Base-by-base conservation (phyloP, 2,888 invertebrate species). In the Liopterus haemorrhoidalis region DNA sequence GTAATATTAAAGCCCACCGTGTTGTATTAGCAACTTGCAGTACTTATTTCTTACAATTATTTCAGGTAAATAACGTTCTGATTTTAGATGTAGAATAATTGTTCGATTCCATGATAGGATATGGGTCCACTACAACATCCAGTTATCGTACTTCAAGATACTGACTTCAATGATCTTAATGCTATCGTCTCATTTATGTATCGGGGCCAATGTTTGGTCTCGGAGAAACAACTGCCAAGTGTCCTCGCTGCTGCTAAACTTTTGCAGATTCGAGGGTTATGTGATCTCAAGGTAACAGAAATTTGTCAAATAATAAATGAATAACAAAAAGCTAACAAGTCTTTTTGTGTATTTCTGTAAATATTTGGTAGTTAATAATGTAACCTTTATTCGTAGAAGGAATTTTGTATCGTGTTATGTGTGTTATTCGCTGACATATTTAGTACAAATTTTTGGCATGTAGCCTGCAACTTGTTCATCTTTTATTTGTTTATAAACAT, bases 11-110 rank as follows among this genome's bases (percentile, higher is more conserved):
- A 58, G 92, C 91, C 1, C 92, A 92, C 68, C 79, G 82, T 59
- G 79, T 92, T 39, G 85, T 92, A 38, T 71, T 92, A 44, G 91
- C 91, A 18, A 87, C 90, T 51, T 91, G 92, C 70, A 91, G 91
- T 68, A 82, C 84, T 55, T 92, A 92, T 70, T 92, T 92, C 67
- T 82, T 88, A 58, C 87, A 89, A 60, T 72, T 91, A 50, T 90
- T 91, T 71, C 84, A 84, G 80, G 85, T 84, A 67, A 56, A 56
- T 58, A 24, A 69, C 56, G 67, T 67, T 39, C 66, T 69, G 15
- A 67, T 66, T 65, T 52, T 68, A 12, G 64, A 70, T n/a, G n/a
- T n/a, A n/a, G n/a, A n/a, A n/a, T n/a, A n/a, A n/a, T n/a, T n/a
- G n/a, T n/a, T n/a, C n/a, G 9, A 24, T 41, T 33, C 14, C 19